Evolutionary conservation across 1,140 invertebrate species (phyloP), one percentile per base, ranked within the genome.

Genomic region (Tenebrio molitor): DNA sequence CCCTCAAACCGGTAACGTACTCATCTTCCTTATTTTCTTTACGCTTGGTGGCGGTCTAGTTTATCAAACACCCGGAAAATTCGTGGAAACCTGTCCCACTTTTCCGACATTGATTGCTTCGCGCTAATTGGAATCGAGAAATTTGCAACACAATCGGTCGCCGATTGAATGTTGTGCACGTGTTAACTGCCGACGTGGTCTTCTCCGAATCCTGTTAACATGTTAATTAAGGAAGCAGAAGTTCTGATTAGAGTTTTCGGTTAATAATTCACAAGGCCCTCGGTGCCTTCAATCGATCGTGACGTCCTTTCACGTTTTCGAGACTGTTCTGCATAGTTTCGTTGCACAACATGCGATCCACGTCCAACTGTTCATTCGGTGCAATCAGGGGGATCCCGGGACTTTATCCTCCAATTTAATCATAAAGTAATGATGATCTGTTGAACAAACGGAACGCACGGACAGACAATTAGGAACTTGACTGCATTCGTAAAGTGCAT

Each of bases 231-330:
- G 44, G 44, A 50, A 50, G 44, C 14, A 50, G 44, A 50, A 50
- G 44, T 50, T 50, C 44, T 50, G 44, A 50, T 50, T 50, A 50
- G 44, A 50, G 44, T 50, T 50, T 50, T n/a, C 16, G n/a, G 44
- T 50, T 50, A 50, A 50, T 50, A 50, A 50, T 50, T 50, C 44
- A 50, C 23, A n/a, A 50, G 19, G 44, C 44, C 16, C 44, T 17
- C 44, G 44, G 44, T 21, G 7, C 16, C 44, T 50, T 23, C 10
- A 50, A 50, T 50, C 44, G 44, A 50, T 50, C 16, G 1, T 50
- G 23, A 50, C 23, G 17, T 7, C 44, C 44, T 8, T 50, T 50
- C 19, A 21, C 4, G 16, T 50, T 10, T 12, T 50, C 4, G 29
- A 33, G 10, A 33, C 29, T 50, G 44, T 14, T n/a, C n/a, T 50